Evolutionary conservation across 2,888 invertebrate genomes (phyloP), one percentile per base, ranked within the genome.

Genomic region (Calliphora vomitoria): DNA sequence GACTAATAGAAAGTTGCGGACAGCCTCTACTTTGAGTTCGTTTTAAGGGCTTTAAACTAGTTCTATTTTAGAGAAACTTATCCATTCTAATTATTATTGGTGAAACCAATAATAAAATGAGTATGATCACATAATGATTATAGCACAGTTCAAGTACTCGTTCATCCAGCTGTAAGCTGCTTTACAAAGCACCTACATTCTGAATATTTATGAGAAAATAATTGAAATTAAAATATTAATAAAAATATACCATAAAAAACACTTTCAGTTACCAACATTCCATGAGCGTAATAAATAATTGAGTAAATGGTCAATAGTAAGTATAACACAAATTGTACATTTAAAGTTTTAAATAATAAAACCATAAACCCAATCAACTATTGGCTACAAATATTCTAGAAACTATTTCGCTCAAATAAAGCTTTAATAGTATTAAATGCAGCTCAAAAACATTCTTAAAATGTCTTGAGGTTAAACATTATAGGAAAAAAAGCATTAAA

Each of bases 391-490:
- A 31, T 53, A 55, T 53, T 66, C 64, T 64, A 76, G 50, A 76
- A 64, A 20, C 6, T 15, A 53, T 76, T 64, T 78, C 41, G 3
- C 64, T 78, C 75, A 75, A 75, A 35, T 75, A 20, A 53, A 66
- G n/a, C 20, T 55, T 62, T 62, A 35, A 25, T 50, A 25, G n/a
- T 18, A 6, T 15, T 18, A 55, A 55, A 8, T 35, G 20, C 41
- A 38, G 44, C 55, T 44, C 10, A 55, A 82, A 44, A 58, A 58
- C 20, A 64, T 68, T 66, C 55, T 74, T 53, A 18, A 55, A 74
- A 74, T 53, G 31, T 53, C 35, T 58, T 44, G 55, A 74, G 13
- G 47, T 18, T 62, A 18, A 47, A 44, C 10, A 10, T 25, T 44
- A 74, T 15, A 11, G 31, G 47, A n/a, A 53, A 35, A 31, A 50